Conservation (phyloP, 2,113 vertebrate species). For the Stigmatopora nigra region DNA sequence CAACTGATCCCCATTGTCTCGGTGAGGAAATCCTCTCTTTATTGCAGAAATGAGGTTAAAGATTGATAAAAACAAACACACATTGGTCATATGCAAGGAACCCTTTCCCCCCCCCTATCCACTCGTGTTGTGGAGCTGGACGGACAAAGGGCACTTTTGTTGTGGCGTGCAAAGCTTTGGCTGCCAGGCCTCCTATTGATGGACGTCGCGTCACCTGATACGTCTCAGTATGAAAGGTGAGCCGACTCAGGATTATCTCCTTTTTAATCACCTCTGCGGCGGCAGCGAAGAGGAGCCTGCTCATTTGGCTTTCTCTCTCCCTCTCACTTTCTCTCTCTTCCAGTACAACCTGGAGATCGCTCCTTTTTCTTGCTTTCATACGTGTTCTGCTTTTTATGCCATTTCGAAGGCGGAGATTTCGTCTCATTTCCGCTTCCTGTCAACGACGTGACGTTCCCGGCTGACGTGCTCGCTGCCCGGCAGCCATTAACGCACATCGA, state of each 20-base stretch:
- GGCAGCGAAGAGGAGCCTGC: too few relatives aligned
- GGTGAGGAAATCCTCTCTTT: too few relatives aligned
- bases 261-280: background rate
- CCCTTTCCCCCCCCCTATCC: too few relatives aligned
- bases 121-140: too few relatives aligned
- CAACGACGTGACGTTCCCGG: background rate
- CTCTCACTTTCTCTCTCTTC: background rate
- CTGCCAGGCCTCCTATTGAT: background rate
- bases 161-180: background rate
- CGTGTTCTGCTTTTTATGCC: background rate
- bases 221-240: conserved; percentile 3
- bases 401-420: background rate
- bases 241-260: background rate
- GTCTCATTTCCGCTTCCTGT: conserved; percentile 11
- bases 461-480: background rate
- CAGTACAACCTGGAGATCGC: background rate
- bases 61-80: too few relatives aligned
- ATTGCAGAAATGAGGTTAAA: too few relatives aligned
- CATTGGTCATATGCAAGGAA: too few relatives aligned
- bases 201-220: background rate
- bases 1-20: too few relatives aligned
- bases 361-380: background rate
- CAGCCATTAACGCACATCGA: background rate
- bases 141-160: background rate
- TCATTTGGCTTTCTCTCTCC: background rate